Evolutionary conservation across 2,888 invertebrate species (phyloP).

Genomic region (Norana najaformis): DNA sequence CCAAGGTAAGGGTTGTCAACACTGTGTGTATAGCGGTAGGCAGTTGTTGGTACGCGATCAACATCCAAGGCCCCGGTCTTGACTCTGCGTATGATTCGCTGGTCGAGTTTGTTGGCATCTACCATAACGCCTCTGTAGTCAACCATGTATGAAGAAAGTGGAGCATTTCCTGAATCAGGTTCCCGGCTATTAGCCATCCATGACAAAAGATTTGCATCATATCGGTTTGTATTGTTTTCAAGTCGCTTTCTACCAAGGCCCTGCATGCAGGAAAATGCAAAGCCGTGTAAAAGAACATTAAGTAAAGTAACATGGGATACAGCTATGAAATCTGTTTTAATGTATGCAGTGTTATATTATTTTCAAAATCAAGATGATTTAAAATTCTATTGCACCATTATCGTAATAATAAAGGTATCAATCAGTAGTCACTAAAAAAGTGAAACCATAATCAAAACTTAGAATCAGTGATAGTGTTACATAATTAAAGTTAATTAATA

Average conservation of each 20-base stretch:
- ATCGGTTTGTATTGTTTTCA: conserved; percentile 49
- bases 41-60: conserved; percentile 49
- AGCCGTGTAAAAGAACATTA: neutral
- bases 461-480: too few relatives aligned
- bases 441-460: too few relatives aligned
- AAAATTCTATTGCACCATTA: too few relatives aligned
- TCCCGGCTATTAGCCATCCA: conserved; percentile 55
- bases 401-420: too few relatives aligned
- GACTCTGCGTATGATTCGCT: conserved; percentile 51
- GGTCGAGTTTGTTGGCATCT: conserved; percentile 37
- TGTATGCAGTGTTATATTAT: neutral
- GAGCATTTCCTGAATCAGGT: conserved; percentile 47
- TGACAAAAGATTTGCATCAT: conserved; percentile 52
- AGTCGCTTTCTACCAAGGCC: conserved; percentile 54
- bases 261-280: conserved; percentile 44
- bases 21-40: conserved; percentile 57
- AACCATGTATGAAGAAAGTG: conserved; percentile 52
- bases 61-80: conserved; percentile 53
- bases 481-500: too few relatives aligned
- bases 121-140: conserved; percentile 48
- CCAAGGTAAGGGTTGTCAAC: conserved; percentile 49
- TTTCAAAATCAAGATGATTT: too few relatives aligned
- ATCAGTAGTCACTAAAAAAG: too few relatives aligned
- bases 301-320: neutral
- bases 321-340: neutral